Percentiles rank a stretch among this genome's conserved stretches.
Evolutionary conservation across 2,113 vertebrate species (phyloP).

Genomic region (Meles meles): DNA sequence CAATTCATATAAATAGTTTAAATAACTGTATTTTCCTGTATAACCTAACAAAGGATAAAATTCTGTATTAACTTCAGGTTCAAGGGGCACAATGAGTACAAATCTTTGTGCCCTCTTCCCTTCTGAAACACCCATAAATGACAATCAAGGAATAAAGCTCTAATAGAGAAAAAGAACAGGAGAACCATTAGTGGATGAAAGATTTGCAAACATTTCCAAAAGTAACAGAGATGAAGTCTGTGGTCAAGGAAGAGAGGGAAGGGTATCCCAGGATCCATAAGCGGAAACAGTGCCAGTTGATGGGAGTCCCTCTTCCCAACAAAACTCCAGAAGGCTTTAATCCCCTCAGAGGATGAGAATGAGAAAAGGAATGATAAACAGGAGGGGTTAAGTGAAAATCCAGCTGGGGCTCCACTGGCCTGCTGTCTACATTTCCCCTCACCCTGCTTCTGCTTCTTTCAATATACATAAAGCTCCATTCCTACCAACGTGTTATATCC

Average conservation of each 20-base stretch:
- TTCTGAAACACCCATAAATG: background rate
- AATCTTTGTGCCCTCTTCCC: background rate
- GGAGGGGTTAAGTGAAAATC: background rate
- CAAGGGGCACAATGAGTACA: background rate
- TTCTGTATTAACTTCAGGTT: background rate
- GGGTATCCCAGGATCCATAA: background rate
- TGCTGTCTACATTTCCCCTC: too few species aligned
- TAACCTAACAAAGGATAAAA: background rate
- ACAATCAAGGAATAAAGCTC: background rate
- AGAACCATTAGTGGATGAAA: background rate
- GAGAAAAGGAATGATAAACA: background rate
- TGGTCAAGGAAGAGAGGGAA: background rate
- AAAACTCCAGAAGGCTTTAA: background rate
- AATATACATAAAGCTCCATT: background rate
- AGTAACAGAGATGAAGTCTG: background rate
- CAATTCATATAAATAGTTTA: background rate
- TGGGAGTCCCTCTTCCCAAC: background rate
- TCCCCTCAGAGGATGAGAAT: background rate
- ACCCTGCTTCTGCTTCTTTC: background rate
- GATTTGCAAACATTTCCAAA: background rate
- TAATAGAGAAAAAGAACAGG: background rate
- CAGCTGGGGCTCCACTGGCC: background rate
- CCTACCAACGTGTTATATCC: too few species aligned
- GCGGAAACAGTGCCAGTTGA: background rate
- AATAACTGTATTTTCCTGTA: background rate